Percentiles rank a stretch among this genome's conserved stretches.
Evolutionary conservation across 2,797 vertebrate genomes (phyloP).

Genomic region (Gambelia wislizenii): DNA sequence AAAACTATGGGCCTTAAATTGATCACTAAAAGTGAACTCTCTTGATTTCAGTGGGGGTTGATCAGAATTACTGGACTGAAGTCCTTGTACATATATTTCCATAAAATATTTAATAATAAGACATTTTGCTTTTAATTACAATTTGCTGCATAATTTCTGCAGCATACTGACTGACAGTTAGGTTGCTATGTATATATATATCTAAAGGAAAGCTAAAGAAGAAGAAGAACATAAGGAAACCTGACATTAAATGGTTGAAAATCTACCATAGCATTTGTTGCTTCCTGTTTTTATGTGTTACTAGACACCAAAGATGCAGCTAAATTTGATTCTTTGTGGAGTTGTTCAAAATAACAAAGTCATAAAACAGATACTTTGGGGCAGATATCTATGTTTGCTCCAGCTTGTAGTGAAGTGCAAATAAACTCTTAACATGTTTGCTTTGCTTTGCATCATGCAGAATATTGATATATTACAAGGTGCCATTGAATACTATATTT

Average conservation of each 20-base stretch:
- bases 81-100: constrained; percentile 44
- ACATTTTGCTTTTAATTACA: constrained; percentile 68
- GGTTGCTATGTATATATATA: constrained; percentile 20
- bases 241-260: constrained; percentile 78
- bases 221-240: constrained; percentile 73
- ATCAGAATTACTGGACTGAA: background rate
- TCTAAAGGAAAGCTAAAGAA: background rate
- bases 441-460: constrained; percentile 48
- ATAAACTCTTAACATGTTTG: constrained; percentile 52
- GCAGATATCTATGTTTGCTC: constrained; percentile 51
- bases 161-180: constrained; percentile 65
- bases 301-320: constrained; percentile 61
- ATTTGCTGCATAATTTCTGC: constrained; percentile 64
- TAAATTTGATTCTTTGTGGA: constrained; percentile 69
- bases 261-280: constrained; percentile 75
- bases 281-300: constrained; percentile 76
- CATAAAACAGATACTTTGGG: constrained; percentile 48
- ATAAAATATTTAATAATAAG: constrained; percentile 47
- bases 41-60: background rate
- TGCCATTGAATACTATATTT: constrained; percentile 29
- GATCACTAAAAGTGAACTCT: no score
- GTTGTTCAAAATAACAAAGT: constrained; percentile 62
- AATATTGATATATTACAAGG: constrained; percentile 34
- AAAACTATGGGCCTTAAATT: background rate
- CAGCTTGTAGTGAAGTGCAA: constrained; percentile 52